Conservation (phyloP, 2,888 invertebrate species). For the Dicycla oo region DNA sequence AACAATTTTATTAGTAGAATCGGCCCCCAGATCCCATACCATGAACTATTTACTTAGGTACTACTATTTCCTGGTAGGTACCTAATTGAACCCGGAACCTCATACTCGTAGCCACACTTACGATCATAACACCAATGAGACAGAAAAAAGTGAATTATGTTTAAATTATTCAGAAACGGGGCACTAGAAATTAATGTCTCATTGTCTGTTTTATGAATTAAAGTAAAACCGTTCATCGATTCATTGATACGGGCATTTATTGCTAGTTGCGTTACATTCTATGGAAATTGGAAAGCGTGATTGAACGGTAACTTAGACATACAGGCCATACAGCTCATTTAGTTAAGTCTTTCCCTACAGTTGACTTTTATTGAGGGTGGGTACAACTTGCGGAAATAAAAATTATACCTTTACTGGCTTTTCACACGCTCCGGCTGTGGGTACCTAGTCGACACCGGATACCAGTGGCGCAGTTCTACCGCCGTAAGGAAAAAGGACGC, state of each 20-base stretch:
- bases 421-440: constrained; percentile 11
- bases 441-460: background rate
- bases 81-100: constrained; percentile 13
- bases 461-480: constrained; percentile 7
- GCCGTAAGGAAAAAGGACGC: no score
- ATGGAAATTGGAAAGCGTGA: constrained; percentile 44
- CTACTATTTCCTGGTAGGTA: background rate
- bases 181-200: constrained; percentile 38
- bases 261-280: constrained; percentile 38
- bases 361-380: constrained; percentile 3
- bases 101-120: background rate
- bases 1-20: no score
- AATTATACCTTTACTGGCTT: constrained; percentile 18
- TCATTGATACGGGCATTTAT: constrained; percentile 52
- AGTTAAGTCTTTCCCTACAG: constrained; percentile 13
- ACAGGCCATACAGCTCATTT: constrained; percentile 4
- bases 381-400: constrained; percentile 18
- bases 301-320: constrained; percentile 36
- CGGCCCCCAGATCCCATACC: background rate
- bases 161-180: constrained; percentile 52
- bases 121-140: constrained; percentile 13
- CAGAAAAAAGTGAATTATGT: constrained; percentile 28
- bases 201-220: constrained; percentile 52
- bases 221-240: constrained; percentile 37
- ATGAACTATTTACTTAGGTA: background rate